phyloP scores from a whole-genome alignment of 2,888 invertebrate species.

The Andricus quercusramuli region DNA sequence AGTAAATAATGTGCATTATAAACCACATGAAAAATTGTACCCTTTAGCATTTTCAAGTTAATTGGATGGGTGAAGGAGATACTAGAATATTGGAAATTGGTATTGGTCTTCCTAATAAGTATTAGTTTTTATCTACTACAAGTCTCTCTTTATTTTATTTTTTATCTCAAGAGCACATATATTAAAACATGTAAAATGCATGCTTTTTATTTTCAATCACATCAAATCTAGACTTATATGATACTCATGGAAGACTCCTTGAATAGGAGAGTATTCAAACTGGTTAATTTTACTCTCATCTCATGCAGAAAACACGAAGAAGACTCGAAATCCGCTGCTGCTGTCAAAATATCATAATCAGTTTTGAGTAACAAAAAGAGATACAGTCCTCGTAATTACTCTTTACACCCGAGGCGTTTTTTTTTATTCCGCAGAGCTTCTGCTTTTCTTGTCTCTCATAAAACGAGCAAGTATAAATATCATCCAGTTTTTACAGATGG shows the following conservation, averaged over 20 bases:
- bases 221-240: neutral
- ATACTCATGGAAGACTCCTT: neutral
- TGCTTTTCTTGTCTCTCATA: neutral
- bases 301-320: neutral
- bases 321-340: neutral
- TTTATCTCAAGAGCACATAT: too few species aligned
- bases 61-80: neutral
- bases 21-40: neutral
- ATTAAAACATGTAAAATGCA: too few species aligned
- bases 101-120: neutral
- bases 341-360: neutral
- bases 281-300: neutral
- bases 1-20: neutral
- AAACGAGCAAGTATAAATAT: neutral
- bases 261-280: neutral
- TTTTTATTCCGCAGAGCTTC: neutral
- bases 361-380: neutral
- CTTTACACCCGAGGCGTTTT: neutral
- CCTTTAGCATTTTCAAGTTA: neutral
- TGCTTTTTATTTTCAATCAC: neutral
- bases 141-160: neutral
- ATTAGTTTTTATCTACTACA: neutral
- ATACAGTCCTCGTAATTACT: neutral
- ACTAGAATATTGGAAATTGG: conserved; percentile 6
- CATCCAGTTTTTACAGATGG: too few species aligned